Conservation (phyloP, 1,140 invertebrate genomes). For the Helicoverpa zea region DNA sequence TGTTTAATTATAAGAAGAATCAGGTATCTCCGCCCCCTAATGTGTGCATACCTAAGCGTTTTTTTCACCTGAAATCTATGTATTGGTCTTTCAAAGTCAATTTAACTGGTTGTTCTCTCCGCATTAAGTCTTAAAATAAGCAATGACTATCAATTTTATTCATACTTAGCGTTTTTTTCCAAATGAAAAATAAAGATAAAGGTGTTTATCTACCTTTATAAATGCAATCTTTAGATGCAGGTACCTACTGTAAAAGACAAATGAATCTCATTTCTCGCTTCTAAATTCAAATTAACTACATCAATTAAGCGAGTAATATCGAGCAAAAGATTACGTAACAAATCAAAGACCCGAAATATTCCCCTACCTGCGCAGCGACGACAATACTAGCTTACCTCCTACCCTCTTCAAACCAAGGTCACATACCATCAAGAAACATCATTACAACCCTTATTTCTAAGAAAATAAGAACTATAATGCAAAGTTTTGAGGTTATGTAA, state of each 20-base stretch:
- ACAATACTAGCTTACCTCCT: conserved; percentile 65
- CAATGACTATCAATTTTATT: too few species aligned
- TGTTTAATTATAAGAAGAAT: too few species aligned
- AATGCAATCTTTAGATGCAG: neutral
- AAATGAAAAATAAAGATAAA: neutral
- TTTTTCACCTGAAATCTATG: too few species aligned
- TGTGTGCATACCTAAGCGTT: too few species aligned
- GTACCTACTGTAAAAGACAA: conserved; percentile 1
- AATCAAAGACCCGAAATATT: conserved; percentile 67
- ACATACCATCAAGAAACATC: conserved; percentile 38
- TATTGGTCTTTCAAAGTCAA: too few species aligned
- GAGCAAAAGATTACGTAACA: conserved; percentile 69
- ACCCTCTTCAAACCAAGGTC: conserved; percentile 49
- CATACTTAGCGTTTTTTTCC: too few species aligned
- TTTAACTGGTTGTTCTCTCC: too few species aligned
- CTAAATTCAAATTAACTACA: conserved; percentile 59
- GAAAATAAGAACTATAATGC: conserved; percentile 26
- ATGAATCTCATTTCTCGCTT: neutral
- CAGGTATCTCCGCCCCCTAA: too few species aligned
- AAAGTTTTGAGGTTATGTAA: conserved; percentile 7
- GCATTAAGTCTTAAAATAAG: too few species aligned
- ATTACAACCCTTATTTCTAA: conserved; percentile 41
- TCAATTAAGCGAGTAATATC: conserved; percentile 64
- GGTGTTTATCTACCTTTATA: neutral
- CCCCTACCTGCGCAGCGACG: conserved; percentile 66